phyloP scores from a whole-genome alignment of 1,140 invertebrate genomes.

The Drosophila oshimai region DNA sequence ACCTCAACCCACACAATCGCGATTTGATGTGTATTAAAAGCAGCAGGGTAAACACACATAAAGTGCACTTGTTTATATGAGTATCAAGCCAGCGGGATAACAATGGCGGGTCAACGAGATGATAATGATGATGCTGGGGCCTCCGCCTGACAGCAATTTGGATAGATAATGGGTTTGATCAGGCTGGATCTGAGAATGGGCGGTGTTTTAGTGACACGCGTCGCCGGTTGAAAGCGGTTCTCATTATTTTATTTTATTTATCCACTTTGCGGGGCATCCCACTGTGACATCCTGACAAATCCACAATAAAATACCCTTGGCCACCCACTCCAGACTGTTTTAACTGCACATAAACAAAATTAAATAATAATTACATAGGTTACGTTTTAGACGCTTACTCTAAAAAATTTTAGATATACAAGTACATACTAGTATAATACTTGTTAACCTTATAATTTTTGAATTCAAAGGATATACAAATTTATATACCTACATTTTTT shows the following conservation, averaged over 20 bases:
- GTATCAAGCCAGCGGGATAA: constrained; percentile 27
- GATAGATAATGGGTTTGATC: constrained; percentile 32
- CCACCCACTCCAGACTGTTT: background rate
- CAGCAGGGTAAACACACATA: constrained; percentile 44
- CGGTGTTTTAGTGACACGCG: constrained; percentile 36
- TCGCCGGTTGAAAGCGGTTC: constrained; percentile 35
- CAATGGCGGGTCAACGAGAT: constrained; percentile 49
- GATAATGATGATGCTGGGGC: constrained; percentile 26
- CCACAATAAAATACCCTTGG: background rate
- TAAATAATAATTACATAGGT: too few species aligned
- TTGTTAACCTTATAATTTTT: too few species aligned
- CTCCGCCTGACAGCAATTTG: constrained; percentile 9
- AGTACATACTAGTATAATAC: too few species aligned
- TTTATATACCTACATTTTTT: too few species aligned
- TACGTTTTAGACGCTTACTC: too few species aligned
- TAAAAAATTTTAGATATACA: too few species aligned
- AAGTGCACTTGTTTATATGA: constrained; percentile 55
- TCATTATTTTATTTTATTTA: constrained; percentile 1
- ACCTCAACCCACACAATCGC: constrained; percentile 48
- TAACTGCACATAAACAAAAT: background rate
- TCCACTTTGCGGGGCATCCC: background rate
- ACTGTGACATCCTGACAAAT: background rate
- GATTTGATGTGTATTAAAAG: constrained; percentile 42
- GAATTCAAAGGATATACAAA: too few species aligned
- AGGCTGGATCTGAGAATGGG: constrained; percentile 28